A percentile compares a stretch with the other conserved stretches of the same genome.
Evolutionary conservation across 2,888 invertebrate species (phyloP).

Genomic region (Lathronympha strigana): DNA sequence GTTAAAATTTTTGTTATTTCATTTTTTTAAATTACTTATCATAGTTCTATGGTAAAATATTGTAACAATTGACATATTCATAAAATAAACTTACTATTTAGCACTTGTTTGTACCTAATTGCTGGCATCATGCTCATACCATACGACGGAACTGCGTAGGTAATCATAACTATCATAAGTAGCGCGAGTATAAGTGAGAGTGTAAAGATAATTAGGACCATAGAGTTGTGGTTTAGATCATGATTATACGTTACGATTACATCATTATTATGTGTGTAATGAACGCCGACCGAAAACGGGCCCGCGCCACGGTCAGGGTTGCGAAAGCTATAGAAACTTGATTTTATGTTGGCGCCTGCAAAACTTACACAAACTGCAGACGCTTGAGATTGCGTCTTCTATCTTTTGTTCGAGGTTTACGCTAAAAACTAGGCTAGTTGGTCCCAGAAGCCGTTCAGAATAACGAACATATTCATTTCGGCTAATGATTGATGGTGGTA

Average conservation of each 20-base stretch:
- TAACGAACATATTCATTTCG: too few relatives aligned
- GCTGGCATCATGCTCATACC: too few relatives aligned
- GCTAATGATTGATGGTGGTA: too few relatives aligned
- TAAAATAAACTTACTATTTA: too few relatives aligned
- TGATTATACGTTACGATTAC: conserved; percentile 21
- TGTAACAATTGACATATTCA: too few relatives aligned
- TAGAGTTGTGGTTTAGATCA: conserved; percentile 4
- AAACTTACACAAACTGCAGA: conserved; percentile 9
- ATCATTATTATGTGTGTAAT: conserved; percentile 38
- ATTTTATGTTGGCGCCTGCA: conserved; percentile 27
- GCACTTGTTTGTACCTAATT: too few relatives aligned
- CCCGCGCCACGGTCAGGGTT: conserved; percentile 41
- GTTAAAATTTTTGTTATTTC: too few relatives aligned
- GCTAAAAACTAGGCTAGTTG: background rate
- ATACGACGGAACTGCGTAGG: too few relatives aligned
- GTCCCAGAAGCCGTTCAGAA: background rate
- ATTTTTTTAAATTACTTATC: too few relatives aligned
- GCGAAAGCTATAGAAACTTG: conserved; percentile 42
- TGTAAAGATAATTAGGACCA: background rate
- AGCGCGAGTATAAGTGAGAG: conserved; percentile 7
- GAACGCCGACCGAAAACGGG: conserved; percentile 31
- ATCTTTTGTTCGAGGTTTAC: background rate
- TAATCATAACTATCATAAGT: background rate
- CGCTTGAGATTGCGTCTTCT: background rate
- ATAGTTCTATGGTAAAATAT: too few relatives aligned